Evolutionary conservation across 1,140 invertebrate genomes (phyloP), one percentile per base, ranked within the genome.

Genomic region (Anoplolepis gracilipes): DNA sequence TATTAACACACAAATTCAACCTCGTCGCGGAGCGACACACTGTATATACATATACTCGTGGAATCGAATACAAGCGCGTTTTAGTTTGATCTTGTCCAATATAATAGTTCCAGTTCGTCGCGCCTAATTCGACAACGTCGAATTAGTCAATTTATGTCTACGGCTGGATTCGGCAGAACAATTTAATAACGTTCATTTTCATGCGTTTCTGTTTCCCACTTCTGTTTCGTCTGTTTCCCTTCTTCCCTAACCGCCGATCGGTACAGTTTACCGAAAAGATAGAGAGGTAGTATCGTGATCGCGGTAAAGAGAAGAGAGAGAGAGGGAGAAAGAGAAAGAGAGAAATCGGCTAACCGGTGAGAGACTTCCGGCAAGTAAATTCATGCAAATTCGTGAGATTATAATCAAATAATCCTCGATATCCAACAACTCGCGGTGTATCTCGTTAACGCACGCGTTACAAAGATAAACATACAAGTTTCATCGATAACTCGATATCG

Each of bases 1-100:
- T 93, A 93, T 93, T 93, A 93, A 93, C 90, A 93, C 89, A 90
- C 89, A 88, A 92, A 90, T 88, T 89, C 87, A 92, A 88, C 89
- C 86, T 88, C 85, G 85, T 91, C 87, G 46, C 90, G 90, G 88
- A 88, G n/a, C n/a, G n/a, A n/a, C n/a, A n/a, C n/a, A 88, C 46
- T 76, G 72, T 72, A 76, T 61, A 33, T 22, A 49, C 30, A 25
- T 75, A n/a, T 53, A 62, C 22, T 39, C 42, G 33, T 49, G 61
- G 13, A 57, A 81, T 81, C 57, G 3, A 28, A 22, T n/a, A n/a
- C 8, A 28, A 11, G 25, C 13, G 46, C 19, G 28, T 13, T 64
- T 86, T 77, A 77, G 42, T 49, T 70, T 57, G 39, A 53, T 73
- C 62, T 42, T 28, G 61, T 33, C 36, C 78, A 82, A 82, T 73